Conservation (phyloP, 2,888 invertebrate species). For the Atethmia centrago region DNA sequence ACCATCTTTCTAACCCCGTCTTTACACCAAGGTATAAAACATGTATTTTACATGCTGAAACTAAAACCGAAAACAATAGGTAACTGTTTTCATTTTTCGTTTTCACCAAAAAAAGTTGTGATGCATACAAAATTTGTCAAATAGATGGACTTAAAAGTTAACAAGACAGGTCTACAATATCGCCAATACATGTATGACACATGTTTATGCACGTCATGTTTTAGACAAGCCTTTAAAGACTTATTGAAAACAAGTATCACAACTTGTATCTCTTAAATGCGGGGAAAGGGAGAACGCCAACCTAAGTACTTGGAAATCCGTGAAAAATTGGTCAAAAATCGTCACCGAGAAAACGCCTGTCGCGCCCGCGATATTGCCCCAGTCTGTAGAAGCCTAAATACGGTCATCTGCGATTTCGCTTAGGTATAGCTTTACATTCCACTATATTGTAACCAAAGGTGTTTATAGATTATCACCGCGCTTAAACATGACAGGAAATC, state of each 20-base stretch:
- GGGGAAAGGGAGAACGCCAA: neutral
- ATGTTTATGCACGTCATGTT: neutral
- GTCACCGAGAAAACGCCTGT: neutral
- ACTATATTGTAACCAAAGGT: neutral
- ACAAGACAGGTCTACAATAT: neutral
- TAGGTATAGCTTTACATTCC: neutral
- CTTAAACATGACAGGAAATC: neutral
- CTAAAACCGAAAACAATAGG: too few relatives aligned
- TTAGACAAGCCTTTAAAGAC: neutral
- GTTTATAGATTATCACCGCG: slow-evolving; percentile 9
- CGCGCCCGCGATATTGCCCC: too few relatives aligned
- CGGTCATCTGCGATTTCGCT: neutral
- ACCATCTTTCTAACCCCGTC: neutral
- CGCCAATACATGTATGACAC: neutral
- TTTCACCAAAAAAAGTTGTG: neutral
- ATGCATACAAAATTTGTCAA: neutral
- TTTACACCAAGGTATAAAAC: neutral
- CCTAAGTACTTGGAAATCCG: neutral
- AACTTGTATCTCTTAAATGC: neutral
- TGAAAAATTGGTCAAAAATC: neutral
- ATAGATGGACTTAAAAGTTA: neutral
- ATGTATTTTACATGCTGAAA: neutral
- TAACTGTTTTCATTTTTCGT: neutral
- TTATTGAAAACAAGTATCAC: neutral
- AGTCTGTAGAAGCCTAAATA: too few relatives aligned